Base-by-base conservation (phyloP, 2,797 vertebrate species). In the Anguilla megastoma region DNA sequence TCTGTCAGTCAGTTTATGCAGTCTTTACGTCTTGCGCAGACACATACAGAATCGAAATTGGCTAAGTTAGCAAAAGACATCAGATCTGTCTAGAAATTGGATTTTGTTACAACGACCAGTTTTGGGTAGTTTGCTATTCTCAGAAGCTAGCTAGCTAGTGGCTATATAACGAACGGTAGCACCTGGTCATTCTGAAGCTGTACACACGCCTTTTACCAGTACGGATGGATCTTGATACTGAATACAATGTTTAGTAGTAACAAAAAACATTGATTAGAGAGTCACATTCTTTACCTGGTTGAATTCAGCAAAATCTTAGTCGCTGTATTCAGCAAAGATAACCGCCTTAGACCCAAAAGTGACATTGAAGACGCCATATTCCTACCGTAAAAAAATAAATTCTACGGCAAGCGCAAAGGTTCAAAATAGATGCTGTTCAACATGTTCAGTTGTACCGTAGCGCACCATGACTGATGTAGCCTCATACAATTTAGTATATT, bases 321-420 rank as follows among this genome's bases (percentile, higher is more conserved):
- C 60, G 94, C 91, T 48, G 91, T 89, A 90, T 93, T 95, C 24
- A 93, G 50, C 63, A 92, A 86, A 92, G 93, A 93, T 83, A 94
- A 87, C 92, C 96, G 95, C 90, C 95, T 93, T 90, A 95, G 91
- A 69, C 92, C 91, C 50, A 96, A 88, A 87, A 95, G 93, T 96
- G 96, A 97, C 96, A 97, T 96, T 96, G 96, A 95, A 63, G 95
- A 93, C 94, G 96, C 96, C 96, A 96, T 88, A 8, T 88, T 88
- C 5, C 36, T 21, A 30, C 41, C 52, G 33, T 50, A 36, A 6
- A 16, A 54, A 45, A 85, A 45, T 5, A 7, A 27, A 30, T n/a
- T 7, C 24, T 88, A 88, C 84, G 84, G 84, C 24, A 60, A 58
- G 48, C n/a, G 45, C 14, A 74, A 76, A 76, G 14, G 87, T 85